These are phyloP conservation scores for Ornithoptera priamus DNA, from an alignment of 2,888 invertebrate genomes.

Conservation along the genomic window DNA sequence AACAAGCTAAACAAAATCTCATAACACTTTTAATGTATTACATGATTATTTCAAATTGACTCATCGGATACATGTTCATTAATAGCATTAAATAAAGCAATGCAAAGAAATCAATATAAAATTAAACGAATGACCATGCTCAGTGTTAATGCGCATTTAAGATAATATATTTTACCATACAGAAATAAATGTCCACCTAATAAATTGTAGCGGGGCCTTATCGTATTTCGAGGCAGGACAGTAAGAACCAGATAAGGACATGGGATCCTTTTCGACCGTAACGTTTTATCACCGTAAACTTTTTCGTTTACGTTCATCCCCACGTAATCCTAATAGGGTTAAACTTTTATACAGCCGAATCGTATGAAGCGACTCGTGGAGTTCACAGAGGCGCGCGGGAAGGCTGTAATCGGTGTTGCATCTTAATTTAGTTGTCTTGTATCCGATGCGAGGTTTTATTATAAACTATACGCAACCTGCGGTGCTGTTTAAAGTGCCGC, in stretches of 20 bases:
- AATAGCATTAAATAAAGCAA: slow-evolving; percentile 4
- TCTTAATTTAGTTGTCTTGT: slow-evolving; percentile 80
- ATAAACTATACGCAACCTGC: slow-evolving; percentile 53
- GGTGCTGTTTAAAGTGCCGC: slow-evolving; percentile 51
- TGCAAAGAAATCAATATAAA: slow-evolving; percentile 54
- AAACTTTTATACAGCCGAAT: slow-evolving; percentile 35
- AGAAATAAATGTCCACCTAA: slow-evolving; percentile 76
- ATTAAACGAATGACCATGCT: slow-evolving; percentile 66
- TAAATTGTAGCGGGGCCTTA: slow-evolving; percentile 72
- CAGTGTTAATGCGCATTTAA: slow-evolving; percentile 78
- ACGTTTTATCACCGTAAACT: slow-evolving; percentile 45
- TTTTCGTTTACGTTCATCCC: slow-evolving; percentile 52
- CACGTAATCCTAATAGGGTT: slow-evolving; percentile 35
- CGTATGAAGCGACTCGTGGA: slow-evolving; percentile 46
- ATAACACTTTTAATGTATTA: background rate
- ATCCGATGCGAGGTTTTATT: slow-evolving; percentile 50
- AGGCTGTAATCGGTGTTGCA: slow-evolving; percentile 72
- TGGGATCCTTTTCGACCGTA: slow-evolving; percentile 48
- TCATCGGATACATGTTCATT: background rate
- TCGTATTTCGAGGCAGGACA: slow-evolving; percentile 69
- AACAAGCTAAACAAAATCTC: too few species aligned
- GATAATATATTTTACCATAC: slow-evolving; percentile 76
- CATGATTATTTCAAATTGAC: background rate
- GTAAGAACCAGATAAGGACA: slow-evolving; percentile 69
- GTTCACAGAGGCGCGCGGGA: slow-evolving; percentile 49